These are phyloP conservation scores for Amphipoea oculea DNA, from an alignment of 2,888 invertebrate genomes.

Conservation along the genomic window DNA sequence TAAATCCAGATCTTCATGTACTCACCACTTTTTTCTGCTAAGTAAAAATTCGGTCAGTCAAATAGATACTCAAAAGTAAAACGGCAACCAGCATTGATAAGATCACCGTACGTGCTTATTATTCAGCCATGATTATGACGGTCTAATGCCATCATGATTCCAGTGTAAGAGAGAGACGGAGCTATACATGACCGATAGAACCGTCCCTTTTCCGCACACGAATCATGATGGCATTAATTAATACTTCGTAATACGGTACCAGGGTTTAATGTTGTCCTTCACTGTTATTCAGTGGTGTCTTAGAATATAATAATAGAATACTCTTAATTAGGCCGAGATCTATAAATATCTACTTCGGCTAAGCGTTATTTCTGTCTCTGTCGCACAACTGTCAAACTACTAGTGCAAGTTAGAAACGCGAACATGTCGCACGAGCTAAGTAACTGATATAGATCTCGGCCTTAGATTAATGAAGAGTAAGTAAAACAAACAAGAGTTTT, in stretches of 20 bases:
- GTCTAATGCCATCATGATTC: too few relatives aligned
- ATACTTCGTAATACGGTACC: too few relatives aligned
- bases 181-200: too few relatives aligned
- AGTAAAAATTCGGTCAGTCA: too few relatives aligned
- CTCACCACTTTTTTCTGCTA: background rate
- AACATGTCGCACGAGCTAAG: background rate
- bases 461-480: background rate
- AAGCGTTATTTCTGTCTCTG: background rate
- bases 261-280: too few relatives aligned
- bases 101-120: background rate
- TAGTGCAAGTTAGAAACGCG: background rate
- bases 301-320: background rate
- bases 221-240: too few relatives aligned
- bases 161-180: too few relatives aligned
- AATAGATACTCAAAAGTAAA: background rate
- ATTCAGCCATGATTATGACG: background rate
- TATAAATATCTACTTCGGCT: background rate
- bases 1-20: background rate
- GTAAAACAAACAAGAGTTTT: too few relatives aligned
- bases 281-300: background rate
- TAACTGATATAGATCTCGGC: background rate
- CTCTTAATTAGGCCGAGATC: background rate
- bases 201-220: too few relatives aligned
- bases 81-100: background rate
- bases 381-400: background rate